A percentile compares a stretch with the other conserved stretches of the same genome.
These are phyloP conservation scores for Dipus sagitta DNA, from an alignment of 2,797 vertebrate genomes.

Conservation along the genomic window DNA sequence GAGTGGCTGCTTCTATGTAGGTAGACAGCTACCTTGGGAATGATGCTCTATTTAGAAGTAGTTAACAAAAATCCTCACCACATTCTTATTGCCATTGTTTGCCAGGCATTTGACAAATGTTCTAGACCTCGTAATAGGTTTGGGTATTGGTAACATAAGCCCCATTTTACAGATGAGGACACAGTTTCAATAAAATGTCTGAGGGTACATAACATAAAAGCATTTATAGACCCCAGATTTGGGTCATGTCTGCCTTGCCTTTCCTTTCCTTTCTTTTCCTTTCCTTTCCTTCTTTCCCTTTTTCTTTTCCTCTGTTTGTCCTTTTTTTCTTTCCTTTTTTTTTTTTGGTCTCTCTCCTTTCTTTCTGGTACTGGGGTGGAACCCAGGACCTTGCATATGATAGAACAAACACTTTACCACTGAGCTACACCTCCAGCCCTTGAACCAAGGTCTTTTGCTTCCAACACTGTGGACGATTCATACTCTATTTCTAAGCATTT, in stretches of 20 bases:
- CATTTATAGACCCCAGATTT: constrained; percentile 31
- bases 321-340: not conserved
- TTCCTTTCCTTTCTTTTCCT: too few species aligned
- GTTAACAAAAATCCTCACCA: not conserved
- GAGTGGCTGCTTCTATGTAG: constrained; percentile 28
- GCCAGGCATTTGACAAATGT: not conserved
- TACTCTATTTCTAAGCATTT: constrained; percentile 41
- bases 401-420: not conserved
- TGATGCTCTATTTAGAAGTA: constrained; percentile 35
- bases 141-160: constrained; percentile 31
- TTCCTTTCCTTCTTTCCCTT: too few species aligned
- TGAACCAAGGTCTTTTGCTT: constrained; percentile 62
- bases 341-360: too few species aligned
- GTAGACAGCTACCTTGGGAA: constrained; percentile 26
- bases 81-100: constrained; percentile 27
- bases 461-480: constrained; percentile 42
- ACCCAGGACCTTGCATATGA: not conserved
- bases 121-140: constrained; percentile 58
- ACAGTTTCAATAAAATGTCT: constrained; percentile 33
- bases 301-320: not conserved
- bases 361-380: not conserved
- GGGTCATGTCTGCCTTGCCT: constrained; percentile 12
- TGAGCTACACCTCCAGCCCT: not conserved
- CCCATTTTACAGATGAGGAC: constrained; percentile 62
- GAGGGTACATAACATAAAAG: constrained; percentile 43